These are phyloP conservation scores for Nomada hirtipes DNA, from an alignment of 2,888 invertebrate genomes.

Conservation along the genomic window DNA sequence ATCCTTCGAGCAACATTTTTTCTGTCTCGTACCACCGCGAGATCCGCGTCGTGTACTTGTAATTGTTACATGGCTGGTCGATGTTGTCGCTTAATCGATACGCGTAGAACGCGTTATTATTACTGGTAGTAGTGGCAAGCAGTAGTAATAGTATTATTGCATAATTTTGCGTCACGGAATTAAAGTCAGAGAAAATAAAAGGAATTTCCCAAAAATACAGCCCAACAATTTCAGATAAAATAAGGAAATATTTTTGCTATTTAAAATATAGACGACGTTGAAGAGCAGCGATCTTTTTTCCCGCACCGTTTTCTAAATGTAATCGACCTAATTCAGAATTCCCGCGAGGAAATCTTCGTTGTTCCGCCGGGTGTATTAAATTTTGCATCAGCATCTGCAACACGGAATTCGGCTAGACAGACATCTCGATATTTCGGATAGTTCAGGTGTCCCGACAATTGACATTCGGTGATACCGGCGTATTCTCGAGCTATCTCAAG, in stretches of 20 bases:
- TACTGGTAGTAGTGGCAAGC: too few species aligned
- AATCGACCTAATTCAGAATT: slow-evolving; percentile 11
- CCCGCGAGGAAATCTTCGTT: background rate
- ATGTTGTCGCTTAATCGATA: slow-evolving; percentile 38
- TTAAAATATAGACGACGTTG: background rate
- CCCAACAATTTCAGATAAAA: too few species aligned
- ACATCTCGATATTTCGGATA: slow-evolving; percentile 18
- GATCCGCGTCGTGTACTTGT: slow-evolving; percentile 24
- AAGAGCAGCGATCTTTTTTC: too few species aligned
- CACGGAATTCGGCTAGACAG: background rate
- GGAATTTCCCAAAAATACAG: too few species aligned
- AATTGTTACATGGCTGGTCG: slow-evolving; percentile 46
- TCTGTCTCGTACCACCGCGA: slow-evolving; percentile 30
- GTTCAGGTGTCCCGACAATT: slow-evolving; percentile 21
- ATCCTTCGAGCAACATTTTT: slow-evolving; percentile 29
- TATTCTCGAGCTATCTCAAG: slow-evolving; percentile 22
- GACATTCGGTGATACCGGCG: slow-evolving; percentile 10
- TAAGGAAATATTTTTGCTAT: background rate
- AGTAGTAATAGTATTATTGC: too few species aligned
- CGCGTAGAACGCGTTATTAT: background rate
- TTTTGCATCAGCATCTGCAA: background rate
- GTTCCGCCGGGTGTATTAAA: background rate
- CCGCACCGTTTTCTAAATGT: background rate
- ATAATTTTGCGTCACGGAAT: too few species aligned
- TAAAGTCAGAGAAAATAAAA: too few species aligned